Conservation (phyloP, 2,113 vertebrate species). For the Phrynosoma platyrhinos region DNA sequence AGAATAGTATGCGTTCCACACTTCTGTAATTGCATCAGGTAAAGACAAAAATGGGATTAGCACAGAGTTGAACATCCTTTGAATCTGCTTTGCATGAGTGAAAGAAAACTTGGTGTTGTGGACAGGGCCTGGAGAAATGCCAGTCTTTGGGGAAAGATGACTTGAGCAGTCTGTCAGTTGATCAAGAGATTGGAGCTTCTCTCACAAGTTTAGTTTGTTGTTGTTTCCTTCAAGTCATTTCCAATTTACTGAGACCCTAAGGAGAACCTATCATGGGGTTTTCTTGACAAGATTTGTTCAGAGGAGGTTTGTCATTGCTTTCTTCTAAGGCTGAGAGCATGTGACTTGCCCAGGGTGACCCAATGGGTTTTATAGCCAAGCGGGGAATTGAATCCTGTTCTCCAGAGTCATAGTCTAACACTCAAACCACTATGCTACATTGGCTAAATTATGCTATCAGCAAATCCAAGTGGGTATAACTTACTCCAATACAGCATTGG, state of each 20-base stretch:
- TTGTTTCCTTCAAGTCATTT: no score
- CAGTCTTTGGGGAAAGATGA: neutral
- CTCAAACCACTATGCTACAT: no score
- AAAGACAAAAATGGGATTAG: neutral
- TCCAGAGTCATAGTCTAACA: no score
- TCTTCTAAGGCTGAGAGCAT: no score
- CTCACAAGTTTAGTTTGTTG: neutral
- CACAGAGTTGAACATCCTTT: neutral
- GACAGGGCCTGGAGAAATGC: neutral
- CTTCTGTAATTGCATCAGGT: neutral
- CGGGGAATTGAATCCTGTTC: no score
- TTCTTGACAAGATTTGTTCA: no score
- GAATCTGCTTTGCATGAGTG: neutral
- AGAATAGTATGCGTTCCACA: neutral
- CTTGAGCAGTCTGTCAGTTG: neutral
- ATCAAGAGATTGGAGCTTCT: neutral
- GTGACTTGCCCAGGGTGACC: no score
- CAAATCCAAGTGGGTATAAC: neutral
- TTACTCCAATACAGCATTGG: neutral
- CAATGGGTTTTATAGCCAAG: no score
- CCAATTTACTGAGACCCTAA: no score
- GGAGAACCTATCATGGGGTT: no score
- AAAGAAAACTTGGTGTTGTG: neutral
- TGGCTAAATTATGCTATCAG: no score
- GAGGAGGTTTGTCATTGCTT: no score